Conservation (phyloP, 2,797 vertebrate genomes). For the Notolabrus celidotus region DNA sequence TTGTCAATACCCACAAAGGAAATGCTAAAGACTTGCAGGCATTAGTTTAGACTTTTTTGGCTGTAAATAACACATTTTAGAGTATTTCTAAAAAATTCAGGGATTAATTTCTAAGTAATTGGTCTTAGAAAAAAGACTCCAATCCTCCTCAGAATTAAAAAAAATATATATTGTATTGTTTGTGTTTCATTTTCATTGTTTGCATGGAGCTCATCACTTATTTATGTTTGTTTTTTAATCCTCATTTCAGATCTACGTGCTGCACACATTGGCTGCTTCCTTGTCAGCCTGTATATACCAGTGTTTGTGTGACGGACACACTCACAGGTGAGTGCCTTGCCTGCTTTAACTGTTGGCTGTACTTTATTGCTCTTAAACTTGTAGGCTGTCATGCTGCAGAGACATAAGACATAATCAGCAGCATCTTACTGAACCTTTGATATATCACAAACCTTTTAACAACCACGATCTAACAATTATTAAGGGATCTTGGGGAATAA, state of each 20-base stretch:
- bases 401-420: neutral
- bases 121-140: too few relatives aligned
- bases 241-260: conserved; percentile 91
- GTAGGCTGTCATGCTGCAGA: neutral
- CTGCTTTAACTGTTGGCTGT: neutral
- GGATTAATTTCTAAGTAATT: too few relatives aligned
- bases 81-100: too few relatives aligned
- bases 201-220: neutral
- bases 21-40: too few relatives aligned
- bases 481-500: conserved; percentile 4
- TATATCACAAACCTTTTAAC: conserved; percentile 17
- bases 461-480: conserved; percentile 5
- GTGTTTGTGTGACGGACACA: conserved; percentile 95
- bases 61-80: too few relatives aligned
- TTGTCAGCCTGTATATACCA: conserved; percentile 98
- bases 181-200: neutral
- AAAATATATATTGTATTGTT: too few relatives aligned
- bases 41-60: too few relatives aligned
- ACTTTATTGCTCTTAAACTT: neutral
- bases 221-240: neutral
- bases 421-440: neutral
- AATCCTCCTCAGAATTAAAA: too few relatives aligned
- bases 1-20: too few relatives aligned
- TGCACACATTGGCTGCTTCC: conserved; percentile 97
- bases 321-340: conserved; percentile 88